Conservation (phyloP, 2,113 vertebrate genomes). For the Murina feae region DNA sequence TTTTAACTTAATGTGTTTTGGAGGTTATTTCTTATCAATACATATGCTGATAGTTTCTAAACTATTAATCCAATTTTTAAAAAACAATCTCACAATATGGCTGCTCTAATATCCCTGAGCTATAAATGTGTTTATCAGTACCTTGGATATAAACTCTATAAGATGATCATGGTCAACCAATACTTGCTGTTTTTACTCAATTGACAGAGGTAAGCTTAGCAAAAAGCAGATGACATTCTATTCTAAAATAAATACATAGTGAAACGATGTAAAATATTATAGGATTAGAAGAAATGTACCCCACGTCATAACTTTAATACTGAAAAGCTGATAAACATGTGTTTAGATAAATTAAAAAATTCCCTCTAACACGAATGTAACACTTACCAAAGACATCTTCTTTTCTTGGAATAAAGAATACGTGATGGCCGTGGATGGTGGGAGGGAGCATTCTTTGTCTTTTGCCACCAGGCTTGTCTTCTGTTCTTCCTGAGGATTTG, state of each 20-base stretch:
- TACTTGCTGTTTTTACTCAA: not conserved
- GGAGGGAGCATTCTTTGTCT: slow-evolving; percentile 24
- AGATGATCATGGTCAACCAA: not conserved
- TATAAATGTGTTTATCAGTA: not conserved
- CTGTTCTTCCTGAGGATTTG: slow-evolving; percentile 44
- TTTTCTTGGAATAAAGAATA: slow-evolving; percentile 84
- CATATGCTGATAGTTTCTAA: not conserved
- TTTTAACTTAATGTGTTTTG: not conserved
- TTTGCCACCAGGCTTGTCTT: not conserved
- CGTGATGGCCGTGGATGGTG: slow-evolving; percentile 76
- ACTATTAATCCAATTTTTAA: not conserved
- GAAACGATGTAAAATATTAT: not conserved
- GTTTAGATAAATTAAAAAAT: not conserved
- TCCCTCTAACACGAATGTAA: not conserved
- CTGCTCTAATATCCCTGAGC: not conserved
- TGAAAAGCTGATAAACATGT: slow-evolving; percentile 5
- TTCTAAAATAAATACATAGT: slow-evolving; percentile 42
- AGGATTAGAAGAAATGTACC: not conserved
- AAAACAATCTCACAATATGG: not conserved
- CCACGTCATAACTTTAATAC: not conserved
- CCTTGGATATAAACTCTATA: not conserved
- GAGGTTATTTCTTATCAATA: slow-evolving; percentile 1
- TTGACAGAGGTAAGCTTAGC: not conserved
- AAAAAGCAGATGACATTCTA: not conserved
- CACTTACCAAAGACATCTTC: slow-evolving; percentile 82